phyloP scores from a whole-genome alignment of 2,797 vertebrate species.

The Taenioides sp. region DNA sequence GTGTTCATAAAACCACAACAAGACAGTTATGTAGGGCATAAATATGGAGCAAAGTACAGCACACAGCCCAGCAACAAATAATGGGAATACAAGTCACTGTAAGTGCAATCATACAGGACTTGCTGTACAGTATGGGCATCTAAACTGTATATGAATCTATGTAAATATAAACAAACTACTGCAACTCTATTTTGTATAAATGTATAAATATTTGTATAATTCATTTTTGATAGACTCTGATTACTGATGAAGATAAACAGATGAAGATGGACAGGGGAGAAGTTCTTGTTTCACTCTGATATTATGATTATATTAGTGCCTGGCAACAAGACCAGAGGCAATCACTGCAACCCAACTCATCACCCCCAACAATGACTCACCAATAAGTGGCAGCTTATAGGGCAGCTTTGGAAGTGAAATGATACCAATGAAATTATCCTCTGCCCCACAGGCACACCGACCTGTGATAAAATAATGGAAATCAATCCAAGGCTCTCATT shows the following conservation, averaged over 20 bases:
- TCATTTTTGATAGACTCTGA: not conserved
- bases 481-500: slow-evolving; percentile 68
- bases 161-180: no score
- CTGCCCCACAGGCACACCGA: slow-evolving; percentile 23
- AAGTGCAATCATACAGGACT: not conserved
- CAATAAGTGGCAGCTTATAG: slow-evolving; percentile 44
- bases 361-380: slow-evolving; percentile 43
- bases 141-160: no score
- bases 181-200: no score
- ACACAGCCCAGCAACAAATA: not conserved
- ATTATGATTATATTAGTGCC: slow-evolving; percentile 19
- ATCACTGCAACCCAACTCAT: slow-evolving; percentile 36
- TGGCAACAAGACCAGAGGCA: slow-evolving; percentile 34
- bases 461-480: slow-evolving; percentile 60
- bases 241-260: not conserved
- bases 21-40: slow-evolving; percentile 16
- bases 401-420: slow-evolving; percentile 45
- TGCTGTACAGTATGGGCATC: no score
- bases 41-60: slow-evolving; percentile 9
- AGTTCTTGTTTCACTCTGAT: not conserved
- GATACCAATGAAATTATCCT: slow-evolving; percentile 61
- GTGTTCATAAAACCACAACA: slow-evolving; percentile 7
- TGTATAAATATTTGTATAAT: no score
- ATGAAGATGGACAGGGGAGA: not conserved
- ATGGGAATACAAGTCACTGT: not conserved